Base-by-base conservation (phyloP, 2,888 invertebrate genomes). In the Encarsia formosa region DNA sequence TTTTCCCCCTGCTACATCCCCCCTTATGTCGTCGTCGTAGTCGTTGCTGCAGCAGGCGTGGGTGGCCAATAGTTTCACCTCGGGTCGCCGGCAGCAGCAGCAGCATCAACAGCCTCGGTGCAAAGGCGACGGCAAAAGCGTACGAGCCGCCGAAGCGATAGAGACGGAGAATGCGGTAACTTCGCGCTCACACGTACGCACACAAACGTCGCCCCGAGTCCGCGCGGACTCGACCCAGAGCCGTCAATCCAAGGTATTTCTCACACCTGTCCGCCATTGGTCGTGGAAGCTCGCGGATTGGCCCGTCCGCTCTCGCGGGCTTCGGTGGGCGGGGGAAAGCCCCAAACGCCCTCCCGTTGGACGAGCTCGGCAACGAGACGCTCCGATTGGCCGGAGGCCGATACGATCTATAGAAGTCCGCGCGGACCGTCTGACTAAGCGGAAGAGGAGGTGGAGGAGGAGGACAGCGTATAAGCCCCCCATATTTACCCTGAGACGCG, bases 1-100 rank as follows among this genome's bases (percentile, higher is more conserved):
- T 61, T 63, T 61, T 58, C 56, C 59, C 57, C 59, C 57, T 19
- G 26, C 23, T 34, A 4, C 13, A 16, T 11, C 34, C 32, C 23
- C 22, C 34, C 43, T 18, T 18, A n/a, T n/a, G 23, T 52, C 54
- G 56, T 8, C 31, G 37, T 16, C 38, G 42, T 38, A 13, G 19
- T 31, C 20, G 19, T 19, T 16, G 35, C 32, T 26, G 41, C 32
- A 35, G 13, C 51, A 59, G 66, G 69, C 68, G 69, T 71, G 70
- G 73, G 72, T 71, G 72, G 71, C 65, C 72, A 68, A 72, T 71
- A 71, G 71, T 70, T 71, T 70, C 66, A 64, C 69, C 63, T 63
- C 64, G 41, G 52, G 49, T 49, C 35, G 29, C 23, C 46, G 24
- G 47, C 52, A 34, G 44, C 41, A n/a, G 42, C 42, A 23, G 34